These are phyloP conservation scores for Gavialis gangeticus DNA, from an alignment of 2,113 vertebrate genomes.

Conservation along the genomic window DNA sequence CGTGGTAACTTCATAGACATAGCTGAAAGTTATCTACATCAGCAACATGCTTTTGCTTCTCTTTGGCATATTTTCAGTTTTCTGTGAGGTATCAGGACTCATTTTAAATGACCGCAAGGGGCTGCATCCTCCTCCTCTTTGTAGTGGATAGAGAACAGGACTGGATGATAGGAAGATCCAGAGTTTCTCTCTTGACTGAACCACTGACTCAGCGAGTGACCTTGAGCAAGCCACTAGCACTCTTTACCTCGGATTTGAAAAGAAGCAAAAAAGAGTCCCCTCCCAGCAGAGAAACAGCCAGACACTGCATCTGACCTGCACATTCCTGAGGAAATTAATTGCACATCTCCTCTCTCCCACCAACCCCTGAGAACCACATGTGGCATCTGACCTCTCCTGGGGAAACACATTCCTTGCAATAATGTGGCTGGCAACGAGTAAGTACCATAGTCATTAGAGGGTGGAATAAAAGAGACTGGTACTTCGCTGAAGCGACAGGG, in stretches of 20 bases:
- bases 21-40: slow-evolving; percentile 30
- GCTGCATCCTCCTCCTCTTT: background rate
- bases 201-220: background rate
- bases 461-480: slow-evolving; percentile 12
- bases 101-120: background rate
- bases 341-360: background rate
- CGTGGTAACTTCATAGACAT: background rate
- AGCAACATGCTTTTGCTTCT: background rate
- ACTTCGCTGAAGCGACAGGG: background rate
- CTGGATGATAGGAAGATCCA: background rate
- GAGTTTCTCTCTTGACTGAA: background rate
- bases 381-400: background rate
- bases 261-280: slow-evolving; percentile 17
- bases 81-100: background rate
- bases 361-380: background rate
- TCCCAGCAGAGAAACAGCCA: slow-evolving; percentile 21
- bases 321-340: slow-evolving; percentile 46
- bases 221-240: background rate
- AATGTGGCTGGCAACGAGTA: background rate
- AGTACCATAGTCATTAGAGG: background rate
- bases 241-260: background rate
- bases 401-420: slow-evolving; percentile 9
- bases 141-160: background rate
- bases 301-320: slow-evolving; percentile 13
- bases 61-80: background rate